These are phyloP conservation scores for Xanthia icteritia DNA, from an alignment of 2,888 invertebrate species.

Conservation along the genomic window DNA sequence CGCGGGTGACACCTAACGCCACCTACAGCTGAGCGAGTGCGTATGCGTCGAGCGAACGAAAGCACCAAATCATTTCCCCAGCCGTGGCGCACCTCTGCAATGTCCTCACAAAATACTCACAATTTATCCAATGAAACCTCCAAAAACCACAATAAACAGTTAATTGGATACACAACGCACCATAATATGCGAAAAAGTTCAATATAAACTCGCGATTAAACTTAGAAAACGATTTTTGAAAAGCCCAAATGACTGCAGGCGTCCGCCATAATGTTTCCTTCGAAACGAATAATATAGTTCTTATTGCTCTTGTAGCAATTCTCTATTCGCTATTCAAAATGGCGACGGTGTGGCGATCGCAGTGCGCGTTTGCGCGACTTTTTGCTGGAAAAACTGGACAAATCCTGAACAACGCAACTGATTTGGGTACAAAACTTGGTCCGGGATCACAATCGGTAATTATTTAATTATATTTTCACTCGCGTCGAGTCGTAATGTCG, in stretches of 20 bases:
- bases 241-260: slow-evolving; percentile 90
- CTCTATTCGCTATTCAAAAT: slow-evolving; percentile 91
- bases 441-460: slow-evolving; percentile 88
- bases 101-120: slow-evolving; percentile 90
- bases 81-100: slow-evolving; percentile 90
- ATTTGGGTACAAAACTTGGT: slow-evolving; percentile 83
- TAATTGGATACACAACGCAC: slow-evolving; percentile 88
- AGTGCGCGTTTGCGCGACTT: slow-evolving; percentile 88
- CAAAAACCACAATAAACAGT: slow-evolving; percentile 89
- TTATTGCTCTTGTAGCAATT: slow-evolving; percentile 90
- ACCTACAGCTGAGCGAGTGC: slow-evolving; percentile 90
- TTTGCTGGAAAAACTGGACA: slow-evolving; percentile 86
- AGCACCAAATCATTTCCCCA: slow-evolving; percentile 91
- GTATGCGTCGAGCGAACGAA: slow-evolving; percentile 90
- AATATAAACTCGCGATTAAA: slow-evolving; percentile 90
- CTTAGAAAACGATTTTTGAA: slow-evolving; percentile 91
- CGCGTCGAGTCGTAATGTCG: slow-evolving; percentile 83
- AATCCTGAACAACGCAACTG: slow-evolving; percentile 87
- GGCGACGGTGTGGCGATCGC: slow-evolving; percentile 90
- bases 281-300: slow-evolving; percentile 91
- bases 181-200: slow-evolving; percentile 91
- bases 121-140: slow-evolving; percentile 86
- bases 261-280: slow-evolving; percentile 91
- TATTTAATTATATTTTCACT: slow-evolving; percentile 86
- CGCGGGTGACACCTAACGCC: slow-evolving; percentile 88